phyloP scores from a whole-genome alignment of 2,888 invertebrate species.

The Standfussiana lucernea region DNA sequence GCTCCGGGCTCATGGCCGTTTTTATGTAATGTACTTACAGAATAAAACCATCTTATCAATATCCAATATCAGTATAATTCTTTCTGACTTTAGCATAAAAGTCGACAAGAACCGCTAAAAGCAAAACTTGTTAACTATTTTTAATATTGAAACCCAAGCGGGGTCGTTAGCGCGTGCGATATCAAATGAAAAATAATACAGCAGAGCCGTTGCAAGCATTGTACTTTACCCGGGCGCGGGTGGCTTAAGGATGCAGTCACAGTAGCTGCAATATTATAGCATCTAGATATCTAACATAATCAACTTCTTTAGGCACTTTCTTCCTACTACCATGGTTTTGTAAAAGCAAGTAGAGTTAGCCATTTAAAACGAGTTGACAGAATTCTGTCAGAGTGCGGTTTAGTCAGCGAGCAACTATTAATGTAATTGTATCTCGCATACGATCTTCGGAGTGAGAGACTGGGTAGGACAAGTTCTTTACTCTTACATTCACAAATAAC shows the following conservation, averaged over 20 bases:
- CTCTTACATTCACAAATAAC: no score
- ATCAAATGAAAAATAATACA: slow-evolving; percentile 81
- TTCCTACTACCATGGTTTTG: no score
- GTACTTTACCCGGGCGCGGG: slow-evolving; percentile 54
- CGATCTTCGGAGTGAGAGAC: no score
- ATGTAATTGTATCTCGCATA: no score
- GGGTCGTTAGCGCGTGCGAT: slow-evolving; percentile 75
- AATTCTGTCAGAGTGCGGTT: no score
- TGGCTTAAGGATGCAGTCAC: slow-evolving; percentile 38
- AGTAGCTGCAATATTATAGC: slow-evolving; percentile 25
- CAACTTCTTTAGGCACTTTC: no score
- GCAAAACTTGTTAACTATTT: slow-evolving; percentile 73
- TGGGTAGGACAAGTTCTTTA: no score
- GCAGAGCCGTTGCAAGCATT: slow-evolving; percentile 67
- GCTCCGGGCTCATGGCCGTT: not conserved
- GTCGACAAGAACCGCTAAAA: slow-evolving; percentile 56
- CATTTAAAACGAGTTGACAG: no score
- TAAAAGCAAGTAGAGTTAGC: no score
- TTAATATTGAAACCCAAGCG: slow-evolving; percentile 73
- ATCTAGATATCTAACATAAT: no score
- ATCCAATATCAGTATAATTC: slow-evolving; percentile 40
- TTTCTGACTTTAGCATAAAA: slow-evolving; percentile 49
- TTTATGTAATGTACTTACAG: not conserved
- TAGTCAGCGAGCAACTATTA: no score
- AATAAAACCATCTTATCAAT: slow-evolving; percentile 12